Percentiles rank a stretch among this genome's conserved stretches.
phyloP scores from a whole-genome alignment of 2,888 invertebrate species.

The Salticus scenicus region DNA sequence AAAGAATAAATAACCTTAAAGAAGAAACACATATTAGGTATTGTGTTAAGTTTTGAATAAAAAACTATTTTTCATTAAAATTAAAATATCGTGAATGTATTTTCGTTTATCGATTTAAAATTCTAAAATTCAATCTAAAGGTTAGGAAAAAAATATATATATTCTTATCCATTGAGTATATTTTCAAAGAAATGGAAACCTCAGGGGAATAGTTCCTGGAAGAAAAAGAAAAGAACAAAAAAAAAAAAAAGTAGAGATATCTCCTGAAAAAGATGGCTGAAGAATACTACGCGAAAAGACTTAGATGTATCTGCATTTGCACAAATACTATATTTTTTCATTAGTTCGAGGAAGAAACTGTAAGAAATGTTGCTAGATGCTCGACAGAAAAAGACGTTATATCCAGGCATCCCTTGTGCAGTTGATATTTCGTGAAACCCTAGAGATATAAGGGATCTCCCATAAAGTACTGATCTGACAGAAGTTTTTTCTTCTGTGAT shows the following conservation, averaged over 20 bases:
- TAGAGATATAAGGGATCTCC: constrained; percentile 25
- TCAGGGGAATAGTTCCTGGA: neutral
- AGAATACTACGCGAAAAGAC: constrained; percentile 31
- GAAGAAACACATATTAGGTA: too few relatives aligned
- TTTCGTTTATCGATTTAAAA: too few relatives aligned
- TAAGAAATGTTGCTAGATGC: constrained; percentile 12
- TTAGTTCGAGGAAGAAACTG: constrained; percentile 44
- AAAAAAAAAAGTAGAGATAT: constrained; percentile 24
- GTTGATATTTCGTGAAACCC: constrained; percentile 29
- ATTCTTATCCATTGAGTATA: neutral
- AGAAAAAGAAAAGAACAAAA: neutral
- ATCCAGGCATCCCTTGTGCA: constrained; percentile 44
- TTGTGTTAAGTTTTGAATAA: too few relatives aligned
- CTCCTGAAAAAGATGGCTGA: constrained; percentile 4
- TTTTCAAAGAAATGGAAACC: neutral
- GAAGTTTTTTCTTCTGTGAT: neutral
- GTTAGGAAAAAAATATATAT: neutral
- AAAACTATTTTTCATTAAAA: too few relatives aligned
- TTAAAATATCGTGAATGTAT: too few relatives aligned
- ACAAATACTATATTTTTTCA: constrained; percentile 68
- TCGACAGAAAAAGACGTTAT: constrained; percentile 28
- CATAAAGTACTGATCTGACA: constrained; percentile 23
- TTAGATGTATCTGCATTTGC: constrained; percentile 44
- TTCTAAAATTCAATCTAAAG: neutral
- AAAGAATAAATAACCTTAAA: too few relatives aligned